Evolutionary conservation across 2,797 vertebrate species (phyloP).

Genomic region (Chrysocyon brachyurus): DNA sequence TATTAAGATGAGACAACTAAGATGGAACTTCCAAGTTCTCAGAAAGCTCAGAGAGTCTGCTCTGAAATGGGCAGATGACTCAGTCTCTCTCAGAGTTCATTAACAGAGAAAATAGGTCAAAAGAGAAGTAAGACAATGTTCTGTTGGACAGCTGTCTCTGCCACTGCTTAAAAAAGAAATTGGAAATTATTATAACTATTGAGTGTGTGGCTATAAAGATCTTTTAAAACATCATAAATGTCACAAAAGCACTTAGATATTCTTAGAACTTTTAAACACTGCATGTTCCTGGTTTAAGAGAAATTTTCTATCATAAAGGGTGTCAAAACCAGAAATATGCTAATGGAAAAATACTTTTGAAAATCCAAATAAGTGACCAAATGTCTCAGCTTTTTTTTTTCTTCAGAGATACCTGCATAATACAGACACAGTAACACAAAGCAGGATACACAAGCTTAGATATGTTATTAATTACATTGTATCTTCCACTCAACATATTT

Average conservation of each 20-base stretch:
- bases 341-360: conserved; percentile 54
- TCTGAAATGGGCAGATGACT: not conserved
- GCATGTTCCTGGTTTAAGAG: conserved; percentile 17
- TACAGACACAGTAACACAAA: not conserved
- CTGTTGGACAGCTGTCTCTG: not conserved
- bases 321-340: conserved; percentile 44
- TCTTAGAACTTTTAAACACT: conserved; percentile 65
- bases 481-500: not conserved
- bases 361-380: conserved; percentile 21
- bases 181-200: conserved; percentile 41
- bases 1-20: not conserved
- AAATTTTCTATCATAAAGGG: conserved; percentile 10
- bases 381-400: not conserved
- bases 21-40: not conserved
- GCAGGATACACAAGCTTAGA: not conserved
- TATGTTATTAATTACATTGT: not conserved
- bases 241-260: conserved; percentile 40
- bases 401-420: not conserved
- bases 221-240: conserved; percentile 35
- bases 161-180: not conserved
- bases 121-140: not conserved
- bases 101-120: conserved; percentile 24
- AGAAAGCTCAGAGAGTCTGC: not conserved
- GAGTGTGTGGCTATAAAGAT: conserved; percentile 11
- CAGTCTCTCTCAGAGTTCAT: not conserved